Conservation (phyloP, 2,797 vertebrate species). For the Anguilla megastoma region DNA sequence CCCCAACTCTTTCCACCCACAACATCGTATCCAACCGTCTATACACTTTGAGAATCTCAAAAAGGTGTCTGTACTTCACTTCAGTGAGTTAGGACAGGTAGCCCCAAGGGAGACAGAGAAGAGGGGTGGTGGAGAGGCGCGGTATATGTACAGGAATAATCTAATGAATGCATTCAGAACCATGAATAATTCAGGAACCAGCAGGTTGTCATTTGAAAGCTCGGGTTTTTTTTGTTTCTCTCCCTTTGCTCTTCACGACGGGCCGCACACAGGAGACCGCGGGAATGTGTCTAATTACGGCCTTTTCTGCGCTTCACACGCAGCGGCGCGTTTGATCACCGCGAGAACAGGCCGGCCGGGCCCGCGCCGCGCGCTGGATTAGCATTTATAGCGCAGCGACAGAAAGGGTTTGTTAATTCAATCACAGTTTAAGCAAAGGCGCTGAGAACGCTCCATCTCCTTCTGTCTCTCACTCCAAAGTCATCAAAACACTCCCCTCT, state of each 20-base stretch:
- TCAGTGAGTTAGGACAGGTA: neutral
- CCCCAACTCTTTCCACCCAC: neutral
- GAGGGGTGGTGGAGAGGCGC: neutral
- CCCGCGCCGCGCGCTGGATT: neutral
- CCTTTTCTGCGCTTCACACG: neutral
- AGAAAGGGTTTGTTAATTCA: conserved; percentile 2
- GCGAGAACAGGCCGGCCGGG: too few relatives aligned
- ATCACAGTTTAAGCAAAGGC: neutral
- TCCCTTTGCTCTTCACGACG: conserved; percentile 22
- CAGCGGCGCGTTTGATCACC: neutral
- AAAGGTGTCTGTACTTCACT: neutral
- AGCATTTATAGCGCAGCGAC: neutral
- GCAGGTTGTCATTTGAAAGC: conserved; percentile 73
- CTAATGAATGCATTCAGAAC: conserved; percentile 37
- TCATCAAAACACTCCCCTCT: too few relatives aligned
- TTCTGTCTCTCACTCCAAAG: neutral
- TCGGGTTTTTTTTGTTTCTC: conserved; percentile 55
- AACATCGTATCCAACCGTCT: neutral
- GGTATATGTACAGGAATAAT: conserved; percentile 4
- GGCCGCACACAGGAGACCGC: neutral
- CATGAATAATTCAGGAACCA: conserved; percentile 74
- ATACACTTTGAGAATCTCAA: neutral
- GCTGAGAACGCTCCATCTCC: neutral
- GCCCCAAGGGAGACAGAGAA: neutral
- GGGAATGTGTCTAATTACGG: neutral